phyloP scores from a whole-genome alignment of 1,140 invertebrate species.

The Limonius californicus region DNA sequence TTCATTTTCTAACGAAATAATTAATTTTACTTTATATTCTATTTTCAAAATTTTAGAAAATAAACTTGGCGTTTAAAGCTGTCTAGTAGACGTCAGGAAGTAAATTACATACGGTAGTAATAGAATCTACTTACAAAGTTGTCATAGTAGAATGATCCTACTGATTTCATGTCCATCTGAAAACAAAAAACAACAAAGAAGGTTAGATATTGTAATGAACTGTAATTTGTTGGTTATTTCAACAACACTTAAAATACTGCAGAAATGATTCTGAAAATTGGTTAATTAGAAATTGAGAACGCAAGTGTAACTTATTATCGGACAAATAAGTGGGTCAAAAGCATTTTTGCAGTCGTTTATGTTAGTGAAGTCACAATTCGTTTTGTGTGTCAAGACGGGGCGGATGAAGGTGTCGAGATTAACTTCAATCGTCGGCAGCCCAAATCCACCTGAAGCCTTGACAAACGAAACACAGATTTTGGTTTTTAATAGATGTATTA shows the following conservation, averaged over 20 bases:
- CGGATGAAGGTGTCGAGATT: neutral
- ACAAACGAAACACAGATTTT: neutral
- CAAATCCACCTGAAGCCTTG: neutral
- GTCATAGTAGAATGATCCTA: constrained; percentile 90
- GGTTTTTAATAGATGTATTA: neutral
- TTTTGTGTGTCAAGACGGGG: neutral
- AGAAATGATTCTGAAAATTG: neutral
- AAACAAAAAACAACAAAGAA: constrained; percentile 54
- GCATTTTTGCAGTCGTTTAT: neutral
- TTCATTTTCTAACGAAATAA: no score
- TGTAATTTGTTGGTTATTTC: neutral
- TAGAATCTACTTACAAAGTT: constrained; percentile 79
- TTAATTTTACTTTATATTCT: no score
- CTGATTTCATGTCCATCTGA: constrained; percentile 91
- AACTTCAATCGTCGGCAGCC: no score
- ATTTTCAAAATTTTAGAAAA: no score
- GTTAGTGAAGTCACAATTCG: neutral
- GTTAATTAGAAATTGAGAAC: no score
- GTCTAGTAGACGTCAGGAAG: no score
- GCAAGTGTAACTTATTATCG: neutral
- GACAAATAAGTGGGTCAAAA: neutral
- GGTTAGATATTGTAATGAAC: neutral
- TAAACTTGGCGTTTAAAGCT: no score
- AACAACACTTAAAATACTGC: constrained; percentile 1
- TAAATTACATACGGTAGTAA: neutral